These are phyloP conservation scores for Candidula unifasciata DNA, from an alignment of 2,888 invertebrate species.

Conservation along the genomic window DNA sequence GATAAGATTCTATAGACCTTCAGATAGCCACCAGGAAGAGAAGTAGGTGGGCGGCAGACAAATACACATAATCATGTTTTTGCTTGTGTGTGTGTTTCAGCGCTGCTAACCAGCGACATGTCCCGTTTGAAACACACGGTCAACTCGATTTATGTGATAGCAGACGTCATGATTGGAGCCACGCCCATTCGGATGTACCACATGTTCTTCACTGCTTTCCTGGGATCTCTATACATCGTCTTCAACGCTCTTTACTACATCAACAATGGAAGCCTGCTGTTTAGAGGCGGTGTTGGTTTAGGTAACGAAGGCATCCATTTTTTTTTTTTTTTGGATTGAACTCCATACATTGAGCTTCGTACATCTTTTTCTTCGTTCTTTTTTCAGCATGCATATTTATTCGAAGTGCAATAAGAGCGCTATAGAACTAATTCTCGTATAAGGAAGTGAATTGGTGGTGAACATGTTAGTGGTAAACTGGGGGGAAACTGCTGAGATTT, in stretches of 20 bases:
- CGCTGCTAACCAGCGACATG: constrained; percentile 65
- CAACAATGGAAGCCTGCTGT: constrained; percentile 64
- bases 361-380: too few relatives aligned
- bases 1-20: too few relatives aligned
- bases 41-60: too few relatives aligned
- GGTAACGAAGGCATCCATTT: neutral
- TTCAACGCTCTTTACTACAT: constrained; percentile 75
- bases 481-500: too few relatives aligned
- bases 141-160: constrained; percentile 69
- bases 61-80: neutral
- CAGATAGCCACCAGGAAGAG: too few relatives aligned
- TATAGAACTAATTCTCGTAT: too few relatives aligned
- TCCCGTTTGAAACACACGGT: constrained; percentile 71
- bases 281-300: neutral
- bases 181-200: constrained; percentile 73
- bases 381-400: too few relatives aligned
- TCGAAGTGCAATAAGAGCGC: too few relatives aligned
- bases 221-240: constrained; percentile 71
- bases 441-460: too few relatives aligned
- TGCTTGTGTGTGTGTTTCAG: constrained; percentile 57
- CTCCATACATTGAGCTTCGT: too few relatives aligned
- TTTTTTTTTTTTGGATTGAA: too few relatives aligned
- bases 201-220: constrained; percentile 68
- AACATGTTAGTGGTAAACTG: too few relatives aligned
- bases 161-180: constrained; percentile 69